A percentile compares a stretch with the other conserved stretches of the same genome.
Conservation (phyloP, 2,113 vertebrate species). For the Lucifuga dentata region DNA sequence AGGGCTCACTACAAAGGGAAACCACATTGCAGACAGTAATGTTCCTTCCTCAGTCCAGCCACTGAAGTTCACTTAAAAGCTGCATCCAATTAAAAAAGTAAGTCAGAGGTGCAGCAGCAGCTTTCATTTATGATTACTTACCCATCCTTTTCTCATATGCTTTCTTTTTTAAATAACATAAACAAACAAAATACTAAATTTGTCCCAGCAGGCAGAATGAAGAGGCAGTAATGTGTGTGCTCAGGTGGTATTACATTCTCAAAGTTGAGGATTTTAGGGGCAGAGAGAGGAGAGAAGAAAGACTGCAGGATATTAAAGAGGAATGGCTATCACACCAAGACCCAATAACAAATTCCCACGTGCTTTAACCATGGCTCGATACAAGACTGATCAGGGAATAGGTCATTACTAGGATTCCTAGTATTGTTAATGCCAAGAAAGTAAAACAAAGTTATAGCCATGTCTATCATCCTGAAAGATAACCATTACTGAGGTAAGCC, state of each 20-base stretch:
- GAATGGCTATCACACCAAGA: conserved; percentile 76
- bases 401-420: conserved; percentile 74
- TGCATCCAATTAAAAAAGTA: conserved; percentile 72
- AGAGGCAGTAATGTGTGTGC: conserved; percentile 44
- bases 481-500: conserved; percentile 49
- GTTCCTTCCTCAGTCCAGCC: conserved; percentile 47
- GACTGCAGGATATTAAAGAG: conserved; percentile 77
- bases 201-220: conserved; percentile 45
- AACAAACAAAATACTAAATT: conserved; percentile 60
- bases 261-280: conserved; percentile 54
- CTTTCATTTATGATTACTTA: conserved; percentile 66
- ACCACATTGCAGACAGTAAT: conserved; percentile 67
- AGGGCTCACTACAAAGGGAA: conserved; percentile 74
- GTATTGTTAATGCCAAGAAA: conserved; percentile 74
- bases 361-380: conserved; percentile 81
- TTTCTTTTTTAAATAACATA: conserved; percentile 45
- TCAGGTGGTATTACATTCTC: conserved; percentile 44
- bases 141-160: conserved; percentile 55
- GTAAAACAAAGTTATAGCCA: conserved; percentile 72
- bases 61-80: conserved; percentile 64
- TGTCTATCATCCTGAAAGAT: conserved; percentile 74
- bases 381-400: conserved; percentile 81
- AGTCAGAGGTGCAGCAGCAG: conserved; percentile 57
- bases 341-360: conserved; percentile 74
- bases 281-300: conserved; percentile 59